Base-by-base conservation (phyloP, 2,888 invertebrate species). In the Trypoxylon attenuatum region DNA sequence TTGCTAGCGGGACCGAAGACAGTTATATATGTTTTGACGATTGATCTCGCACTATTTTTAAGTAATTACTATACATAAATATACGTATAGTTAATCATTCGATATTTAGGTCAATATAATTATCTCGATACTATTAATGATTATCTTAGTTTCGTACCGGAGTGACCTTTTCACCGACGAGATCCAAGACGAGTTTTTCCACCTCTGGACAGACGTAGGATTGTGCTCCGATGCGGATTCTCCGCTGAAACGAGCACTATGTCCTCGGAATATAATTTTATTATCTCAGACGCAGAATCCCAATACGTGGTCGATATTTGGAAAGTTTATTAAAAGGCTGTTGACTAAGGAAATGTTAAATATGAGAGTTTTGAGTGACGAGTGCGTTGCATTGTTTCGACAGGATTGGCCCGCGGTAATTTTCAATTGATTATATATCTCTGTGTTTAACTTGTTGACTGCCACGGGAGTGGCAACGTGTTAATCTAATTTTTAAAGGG, bases 381-480 rank as follows among this genome's bases (percentile, higher is more conserved):
- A 93, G 73, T 92, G 92, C 73, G 86, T 93, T 29, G 90, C 91
- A 0, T 89, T 94, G 10, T 92, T 93, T 59, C 89, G 91, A 72
- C 89, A 90, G 69, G 91, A 92, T 60, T 94, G 93, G 93, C 85
- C 90, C 0, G 88, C 89, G 86, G 91, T 91, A 73, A 82, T 79
- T 76, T 43, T 8, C 18, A n/a, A 0, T 8, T 33, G 1, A 10
- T 8, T 10, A 29, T 3, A 29, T n/a, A 29, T 6, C 0, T 4
- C 8, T 3, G 5, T 5, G 29, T 8, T 1, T 5, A 13, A 33
- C n/a, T n/a, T n/a, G n/a, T n/a, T n/a, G n/a, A n/a, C n/a, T n/a
- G n/a, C n/a, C n/a, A n/a, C n/a, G n/a, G n/a, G n/a, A n/a, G n/a
- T n/a, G n/a, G n/a, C n/a, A n/a, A n/a, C n/a, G n/a, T n/a, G n/a